Evolutionary conservation across 2,888 invertebrate species (phyloP).

Genomic region (Meteorus colon): DNA sequence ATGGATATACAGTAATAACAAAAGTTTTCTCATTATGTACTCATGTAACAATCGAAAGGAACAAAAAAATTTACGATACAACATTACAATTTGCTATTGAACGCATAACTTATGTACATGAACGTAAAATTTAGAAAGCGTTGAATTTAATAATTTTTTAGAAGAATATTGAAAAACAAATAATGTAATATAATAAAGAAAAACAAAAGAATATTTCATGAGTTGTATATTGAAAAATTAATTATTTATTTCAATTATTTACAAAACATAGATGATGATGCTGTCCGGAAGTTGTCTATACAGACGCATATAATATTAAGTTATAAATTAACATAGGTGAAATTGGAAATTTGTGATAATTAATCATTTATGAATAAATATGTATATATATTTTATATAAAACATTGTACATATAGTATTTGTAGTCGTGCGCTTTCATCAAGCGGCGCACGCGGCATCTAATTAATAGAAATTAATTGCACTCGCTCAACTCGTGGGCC

Average conservation of each 20-base stretch:
- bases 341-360: slow-evolving; percentile 39
- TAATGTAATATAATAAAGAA: background rate
- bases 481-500: background rate
- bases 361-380: slow-evolving; percentile 27
- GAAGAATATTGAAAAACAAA: background rate
- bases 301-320: slow-evolving; percentile 1
- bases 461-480: slow-evolving; percentile 32
- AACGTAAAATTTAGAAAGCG: slow-evolving; percentile 36
- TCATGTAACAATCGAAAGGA: no score
- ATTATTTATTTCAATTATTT: slow-evolving; percentile 35
- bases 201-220: background rate
- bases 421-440: slow-evolving; percentile 14
- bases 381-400: background rate
- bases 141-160: background rate
- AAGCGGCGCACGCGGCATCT: slow-evolving; percentile 15
- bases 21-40: no score
- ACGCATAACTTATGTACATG: background rate
- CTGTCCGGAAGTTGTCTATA: slow-evolving; percentile 21
- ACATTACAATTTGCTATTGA: no score
- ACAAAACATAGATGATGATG: slow-evolving; percentile 19
- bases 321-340: slow-evolving; percentile 31
- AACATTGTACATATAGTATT: background rate
- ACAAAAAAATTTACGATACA: no score
- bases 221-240: slow-evolving; percentile 22
- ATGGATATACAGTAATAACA: no score